phyloP scores from a whole-genome alignment of 1,140 invertebrate genomes.

The Pogonognathellus flavescens region DNA sequence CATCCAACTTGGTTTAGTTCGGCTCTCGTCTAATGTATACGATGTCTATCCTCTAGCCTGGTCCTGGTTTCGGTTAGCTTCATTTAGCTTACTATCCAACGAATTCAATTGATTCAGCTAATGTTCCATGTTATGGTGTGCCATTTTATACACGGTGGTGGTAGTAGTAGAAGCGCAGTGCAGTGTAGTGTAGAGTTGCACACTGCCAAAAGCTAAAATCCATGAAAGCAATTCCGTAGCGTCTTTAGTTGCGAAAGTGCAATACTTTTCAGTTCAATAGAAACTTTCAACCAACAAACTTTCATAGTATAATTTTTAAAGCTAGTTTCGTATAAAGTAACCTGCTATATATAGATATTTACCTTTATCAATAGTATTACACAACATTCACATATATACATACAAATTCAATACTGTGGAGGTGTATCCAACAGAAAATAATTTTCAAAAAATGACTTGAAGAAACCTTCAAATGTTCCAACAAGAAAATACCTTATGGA shows the following conservation, averaged over 20 bases:
- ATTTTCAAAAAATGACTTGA: too few species aligned
- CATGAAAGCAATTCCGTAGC: conserved; percentile 15
- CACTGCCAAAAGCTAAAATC: conserved; percentile 17
- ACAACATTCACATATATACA: too few species aligned
- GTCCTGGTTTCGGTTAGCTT: neutral
- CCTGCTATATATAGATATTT: too few species aligned
- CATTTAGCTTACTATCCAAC: conserved; percentile 24
- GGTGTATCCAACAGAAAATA: too few species aligned
- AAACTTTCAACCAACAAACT: neutral
- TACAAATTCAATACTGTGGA: too few species aligned
- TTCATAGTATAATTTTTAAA: too few species aligned
- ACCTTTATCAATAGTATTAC: too few species aligned
- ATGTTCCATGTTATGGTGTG: conserved; percentile 23
- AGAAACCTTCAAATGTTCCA: too few species aligned
- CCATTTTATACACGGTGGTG: neutral
- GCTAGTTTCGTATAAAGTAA: too few species aligned
- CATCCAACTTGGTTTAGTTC: neutral
- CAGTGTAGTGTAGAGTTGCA: conserved; percentile 1
- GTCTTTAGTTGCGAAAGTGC: conserved; percentile 35
- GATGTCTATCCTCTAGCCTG: neutral
- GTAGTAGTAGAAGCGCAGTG: conserved; percentile 9
- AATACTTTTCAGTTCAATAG: conserved; percentile 24
- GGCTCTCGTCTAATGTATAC: neutral
- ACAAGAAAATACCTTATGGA: too few species aligned
- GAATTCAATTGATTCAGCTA: conserved; percentile 19